Conservation (phyloP, 2,113 vertebrate genomes). For the Cricetomys ansorgei region DNA sequence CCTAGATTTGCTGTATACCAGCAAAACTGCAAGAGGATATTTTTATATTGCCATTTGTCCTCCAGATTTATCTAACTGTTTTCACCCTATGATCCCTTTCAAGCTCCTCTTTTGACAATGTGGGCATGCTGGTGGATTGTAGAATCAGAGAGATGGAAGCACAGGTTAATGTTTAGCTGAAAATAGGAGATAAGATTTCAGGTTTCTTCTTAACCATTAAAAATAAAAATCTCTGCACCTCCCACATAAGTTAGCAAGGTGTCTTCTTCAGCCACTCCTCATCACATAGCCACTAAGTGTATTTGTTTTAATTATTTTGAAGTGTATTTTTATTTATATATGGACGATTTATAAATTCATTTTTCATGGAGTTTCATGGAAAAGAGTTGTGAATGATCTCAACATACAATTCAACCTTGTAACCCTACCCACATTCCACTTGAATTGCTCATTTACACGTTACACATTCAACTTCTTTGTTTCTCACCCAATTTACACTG, state of each 20-base stretch:
- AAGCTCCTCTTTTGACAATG: constrained; percentile 55
- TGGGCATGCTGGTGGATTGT: constrained; percentile 62
- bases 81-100: constrained; percentile 74
- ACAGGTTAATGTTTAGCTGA: constrained; percentile 41
- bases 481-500: neutral
- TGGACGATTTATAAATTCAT: neutral
- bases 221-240: neutral
- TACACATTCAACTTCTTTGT: neutral
- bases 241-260: neutral
- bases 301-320: constrained; percentile 37
- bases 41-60: constrained; percentile 78
- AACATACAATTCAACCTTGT: neutral
- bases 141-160: constrained; percentile 61
- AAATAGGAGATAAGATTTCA: constrained; percentile 34
- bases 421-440: neutral
- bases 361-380: neutral
- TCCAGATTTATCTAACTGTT: constrained; percentile 73
- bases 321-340: neutral
- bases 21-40: constrained; percentile 69
- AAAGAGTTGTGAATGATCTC: neutral
- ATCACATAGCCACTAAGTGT: neutral
- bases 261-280: neutral
- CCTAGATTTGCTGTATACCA: constrained; percentile 76
- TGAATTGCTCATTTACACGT: neutral
- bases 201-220: neutral